Conservation (phyloP, 2,113 vertebrate genomes). For the Nycticorax nycticorax region DNA sequence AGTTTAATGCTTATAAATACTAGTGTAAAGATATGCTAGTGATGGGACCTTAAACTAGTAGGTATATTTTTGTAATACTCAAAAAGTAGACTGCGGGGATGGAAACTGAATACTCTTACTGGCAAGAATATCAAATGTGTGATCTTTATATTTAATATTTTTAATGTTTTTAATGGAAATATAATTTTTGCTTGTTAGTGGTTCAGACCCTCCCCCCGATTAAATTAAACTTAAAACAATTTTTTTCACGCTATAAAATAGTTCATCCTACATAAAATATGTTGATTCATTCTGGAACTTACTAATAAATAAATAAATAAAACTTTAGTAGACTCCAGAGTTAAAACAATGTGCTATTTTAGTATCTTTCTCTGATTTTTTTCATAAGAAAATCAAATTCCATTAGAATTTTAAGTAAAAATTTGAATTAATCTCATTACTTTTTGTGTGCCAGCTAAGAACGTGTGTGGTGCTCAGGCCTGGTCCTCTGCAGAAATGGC, state of each 20-base stretch:
- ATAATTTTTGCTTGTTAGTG: neutral
- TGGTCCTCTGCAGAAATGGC: neutral
- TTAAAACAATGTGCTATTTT: neutral
- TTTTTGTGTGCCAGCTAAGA: neutral
- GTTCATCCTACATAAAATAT: neutral
- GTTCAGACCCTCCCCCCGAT: neutral
- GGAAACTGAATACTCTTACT: neutral
- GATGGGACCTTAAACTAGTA: neutral
- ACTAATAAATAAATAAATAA: neutral
- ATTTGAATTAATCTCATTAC: neutral
- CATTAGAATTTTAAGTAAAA: neutral
- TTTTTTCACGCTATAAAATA: neutral
- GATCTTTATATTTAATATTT: neutral
- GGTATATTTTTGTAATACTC: accelerated
- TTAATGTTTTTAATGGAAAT: neutral
- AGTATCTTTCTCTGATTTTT: neutral
- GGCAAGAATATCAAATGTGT: neutral
- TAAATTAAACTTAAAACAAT: neutral
- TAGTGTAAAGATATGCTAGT: neutral
- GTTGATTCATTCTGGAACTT: neutral
- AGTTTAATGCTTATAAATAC: neutral
- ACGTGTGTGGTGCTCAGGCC: accelerated
- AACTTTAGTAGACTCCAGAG: neutral
- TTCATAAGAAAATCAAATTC: neutral
- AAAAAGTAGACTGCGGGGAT: neutral